Evolutionary conservation across 1,140 invertebrate genomes (phyloP).

Genomic region (Eupristina koningsbergeri): DNA sequence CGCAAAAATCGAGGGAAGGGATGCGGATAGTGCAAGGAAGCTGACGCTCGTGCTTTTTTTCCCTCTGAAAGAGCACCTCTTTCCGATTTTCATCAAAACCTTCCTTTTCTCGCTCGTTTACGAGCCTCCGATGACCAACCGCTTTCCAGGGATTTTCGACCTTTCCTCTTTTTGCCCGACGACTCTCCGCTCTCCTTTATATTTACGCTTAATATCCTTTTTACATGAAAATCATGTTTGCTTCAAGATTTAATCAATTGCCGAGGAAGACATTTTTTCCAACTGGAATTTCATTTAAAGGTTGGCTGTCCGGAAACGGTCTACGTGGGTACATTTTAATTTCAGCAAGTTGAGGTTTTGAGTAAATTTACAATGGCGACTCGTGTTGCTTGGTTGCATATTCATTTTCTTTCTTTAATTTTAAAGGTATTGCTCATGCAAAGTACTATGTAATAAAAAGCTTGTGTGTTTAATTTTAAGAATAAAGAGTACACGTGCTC

Average conservation of each 20-base stretch:
- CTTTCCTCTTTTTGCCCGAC: background rate
- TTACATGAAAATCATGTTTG: background rate
- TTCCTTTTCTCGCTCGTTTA: background rate
- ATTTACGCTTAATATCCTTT: background rate
- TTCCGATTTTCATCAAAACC: constrained; percentile 30
- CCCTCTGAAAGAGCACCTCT: constrained; percentile 2
- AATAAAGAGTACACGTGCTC: background rate
- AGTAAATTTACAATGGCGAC: background rate
- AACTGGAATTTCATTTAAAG: no score
- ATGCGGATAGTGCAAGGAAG: constrained; percentile 31
- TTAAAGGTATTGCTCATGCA: background rate
- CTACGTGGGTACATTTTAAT: background rate
- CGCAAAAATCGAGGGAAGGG: background rate
- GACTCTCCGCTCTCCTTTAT: background rate
- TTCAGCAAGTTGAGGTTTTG: background rate
- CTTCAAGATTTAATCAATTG: background rate
- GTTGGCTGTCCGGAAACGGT: no score
- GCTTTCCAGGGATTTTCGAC: background rate
- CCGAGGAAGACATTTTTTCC: background rate
- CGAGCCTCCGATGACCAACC: constrained; percentile 20
- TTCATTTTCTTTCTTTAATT: no score
- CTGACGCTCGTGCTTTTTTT: constrained; percentile 40
- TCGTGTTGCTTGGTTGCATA: no score
- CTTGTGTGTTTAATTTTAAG: background rate
- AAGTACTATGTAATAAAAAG: background rate